A percentile compares a stretch with the other conserved stretches of the same genome.
Evolutionary conservation across 2,888 invertebrate genomes (phyloP).

Genomic region (Argyra leucocephala): DNA sequence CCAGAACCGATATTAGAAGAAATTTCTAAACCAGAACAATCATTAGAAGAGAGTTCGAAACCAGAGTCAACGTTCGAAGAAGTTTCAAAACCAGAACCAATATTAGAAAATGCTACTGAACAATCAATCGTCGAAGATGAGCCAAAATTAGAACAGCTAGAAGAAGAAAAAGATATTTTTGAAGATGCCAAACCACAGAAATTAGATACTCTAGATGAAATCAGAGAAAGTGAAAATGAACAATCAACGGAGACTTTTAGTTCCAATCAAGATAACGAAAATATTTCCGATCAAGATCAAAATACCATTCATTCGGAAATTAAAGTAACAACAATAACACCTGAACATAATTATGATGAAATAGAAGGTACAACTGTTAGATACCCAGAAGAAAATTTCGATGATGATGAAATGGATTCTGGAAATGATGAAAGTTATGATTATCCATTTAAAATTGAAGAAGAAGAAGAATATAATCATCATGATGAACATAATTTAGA

Average conservation of each 20-base stretch:
- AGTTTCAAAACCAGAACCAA: neutral
- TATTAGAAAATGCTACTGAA: neutral
- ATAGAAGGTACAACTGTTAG: slow-evolving; percentile 28
- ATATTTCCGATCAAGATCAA: slow-evolving; percentile 3
- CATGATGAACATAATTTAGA: neutral
- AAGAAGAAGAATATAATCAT: slow-evolving; percentile 28
- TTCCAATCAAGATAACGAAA: slow-evolving; percentile 9
- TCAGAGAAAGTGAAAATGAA: slow-evolving; percentile 7
- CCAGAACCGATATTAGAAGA: no score
- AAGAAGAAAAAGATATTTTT: slow-evolving; percentile 10
- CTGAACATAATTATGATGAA: slow-evolving; percentile 29
- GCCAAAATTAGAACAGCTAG: neutral
- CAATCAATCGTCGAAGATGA: neutral
- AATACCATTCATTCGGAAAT: neutral
- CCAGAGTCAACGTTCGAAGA: no score
- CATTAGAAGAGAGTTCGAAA: no score
- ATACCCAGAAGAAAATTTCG: slow-evolving; percentile 24
- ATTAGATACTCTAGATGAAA: neutral
- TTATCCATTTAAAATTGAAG: slow-evolving; percentile 39
- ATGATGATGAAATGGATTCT: slow-evolving; percentile 20
- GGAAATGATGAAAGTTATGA: slow-evolving; percentile 27
- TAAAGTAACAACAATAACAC: slow-evolving; percentile 24
- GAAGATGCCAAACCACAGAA: slow-evolving; percentile 8
- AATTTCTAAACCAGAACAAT: no score
- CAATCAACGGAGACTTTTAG: no score